A percentile compares a stretch with the other conserved stretches of the same genome.
Evolutionary conservation across 2,888 invertebrate genomes (phyloP).

Genomic region (Drosophila koepferae): DNA sequence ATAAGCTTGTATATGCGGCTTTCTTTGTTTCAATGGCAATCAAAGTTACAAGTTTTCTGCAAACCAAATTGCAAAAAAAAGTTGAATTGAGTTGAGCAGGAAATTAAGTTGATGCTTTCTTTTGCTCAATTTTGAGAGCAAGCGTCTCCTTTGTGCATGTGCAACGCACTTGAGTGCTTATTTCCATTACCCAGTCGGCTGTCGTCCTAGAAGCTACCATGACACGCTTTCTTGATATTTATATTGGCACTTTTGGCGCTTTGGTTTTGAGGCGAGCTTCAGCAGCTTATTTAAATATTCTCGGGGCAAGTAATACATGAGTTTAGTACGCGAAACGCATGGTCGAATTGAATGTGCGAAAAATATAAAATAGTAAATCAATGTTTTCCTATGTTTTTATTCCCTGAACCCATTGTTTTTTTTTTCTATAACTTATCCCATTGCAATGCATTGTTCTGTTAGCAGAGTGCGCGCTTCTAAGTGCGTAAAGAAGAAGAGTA

Average conservation of each 20-base stretch:
- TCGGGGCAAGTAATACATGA: slow-evolving; percentile 44
- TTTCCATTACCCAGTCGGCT: slow-evolving; percentile 21
- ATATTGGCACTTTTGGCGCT: slow-evolving; percentile 29
- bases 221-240: slow-evolving; percentile 33
- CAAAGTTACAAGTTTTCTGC: slow-evolving; percentile 70
- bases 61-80: slow-evolving; percentile 75
- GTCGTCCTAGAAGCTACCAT: slow-evolving; percentile 17
- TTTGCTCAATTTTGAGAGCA: slow-evolving; percentile 43
- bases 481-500: no score
- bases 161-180: slow-evolving; percentile 39
- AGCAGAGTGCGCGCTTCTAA: no score
- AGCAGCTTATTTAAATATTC: slow-evolving; percentile 65
- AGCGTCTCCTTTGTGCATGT: slow-evolving; percentile 31
- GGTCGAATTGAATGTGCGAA: background rate
- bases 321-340: background rate
- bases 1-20: slow-evolving; percentile 9
- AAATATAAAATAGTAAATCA: background rate
- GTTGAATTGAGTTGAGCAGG: slow-evolving; percentile 76
- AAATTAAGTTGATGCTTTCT: slow-evolving; percentile 77
- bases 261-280: slow-evolving; percentile 40
- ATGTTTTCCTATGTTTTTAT: background rate
- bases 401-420: no score
- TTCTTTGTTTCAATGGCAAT: slow-evolving; percentile 74
- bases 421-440: no score
- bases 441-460: no score